Conservation (phyloP, 2,113 vertebrate species). For the Philantomba maxwellii region DNA sequence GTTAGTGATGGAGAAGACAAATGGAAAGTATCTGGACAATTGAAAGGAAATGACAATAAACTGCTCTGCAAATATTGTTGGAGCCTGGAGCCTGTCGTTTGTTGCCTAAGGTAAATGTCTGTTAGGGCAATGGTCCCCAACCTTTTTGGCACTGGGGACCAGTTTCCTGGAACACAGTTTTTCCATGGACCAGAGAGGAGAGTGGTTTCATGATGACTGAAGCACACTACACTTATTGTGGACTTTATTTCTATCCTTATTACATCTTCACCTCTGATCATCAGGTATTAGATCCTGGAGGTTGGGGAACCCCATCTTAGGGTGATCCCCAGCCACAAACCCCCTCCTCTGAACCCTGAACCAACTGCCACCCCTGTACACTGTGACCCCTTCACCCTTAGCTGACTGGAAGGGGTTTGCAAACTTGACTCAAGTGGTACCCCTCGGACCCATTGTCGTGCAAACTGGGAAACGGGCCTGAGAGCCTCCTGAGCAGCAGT, state of each 20-base stretch:
- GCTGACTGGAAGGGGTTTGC: background rate
- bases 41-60: background rate
- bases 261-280: background rate
- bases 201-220: background rate
- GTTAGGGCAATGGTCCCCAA: background rate
- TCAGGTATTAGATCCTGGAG: background rate
- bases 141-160: background rate
- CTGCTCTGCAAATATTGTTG: background rate
- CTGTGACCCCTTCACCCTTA: background rate
- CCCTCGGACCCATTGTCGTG: background rate
- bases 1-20: constrained; percentile 7
- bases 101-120: background rate
- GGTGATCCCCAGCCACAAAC: too few species aligned
- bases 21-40: constrained; percentile 14
- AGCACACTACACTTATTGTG: background rate
- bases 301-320: background rate
- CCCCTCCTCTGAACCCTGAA: background rate
- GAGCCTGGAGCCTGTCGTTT: background rate
- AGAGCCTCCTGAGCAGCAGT: background rate
- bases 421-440: background rate
- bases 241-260: background rate
- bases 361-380: background rate
- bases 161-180: background rate
- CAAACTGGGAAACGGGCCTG: background rate
- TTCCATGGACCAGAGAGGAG: background rate